Base-by-base conservation (phyloP, 2,797 vertebrate species). In the Meriones psammophilus region DNA sequence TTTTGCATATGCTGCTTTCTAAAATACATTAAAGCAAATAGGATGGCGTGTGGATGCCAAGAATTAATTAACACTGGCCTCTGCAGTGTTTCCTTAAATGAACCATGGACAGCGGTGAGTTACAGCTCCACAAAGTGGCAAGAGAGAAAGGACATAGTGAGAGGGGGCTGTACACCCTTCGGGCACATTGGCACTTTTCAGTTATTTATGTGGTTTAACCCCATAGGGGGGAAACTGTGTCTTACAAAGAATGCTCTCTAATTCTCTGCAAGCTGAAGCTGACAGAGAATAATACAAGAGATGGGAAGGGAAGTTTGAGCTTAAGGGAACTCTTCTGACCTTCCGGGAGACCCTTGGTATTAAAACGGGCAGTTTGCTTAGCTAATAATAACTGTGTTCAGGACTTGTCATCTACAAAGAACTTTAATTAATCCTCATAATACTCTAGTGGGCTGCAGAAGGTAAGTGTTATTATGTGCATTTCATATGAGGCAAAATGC, bases 351-450 rank as follows among this genome's bases (percentile, higher is more conserved):
- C 86, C 90, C n/a, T 79, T 14, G 74, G 50, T 96, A 97, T 97
- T 97, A 96, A 94, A 97, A 83, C 42, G 93, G 84, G 92, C 88
- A 89, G 84, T 97, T 97, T 96, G 92, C 96, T 96, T 87, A 92
- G 96, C 94, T 96, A 97, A 95, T 97, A 97, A 97, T 96, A 96
- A 97, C 93, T 89, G 46, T 93, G 64, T 88, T 90, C 84, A 56
- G 87, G 85, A 92, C 92, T 96, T 97, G 97, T 97, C 96, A 97
- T 96, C 94, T 86, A 96, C 96, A 96, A 96, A 97, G 94, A 95
- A 97, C 94, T 97, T 97, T 97, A 97, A 97, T 98, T 97, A 97
- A 97, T 97, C 97, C 89, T 96, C 91, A 95, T 90, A 97, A 97
- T 91, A 97, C 97, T 96, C 96, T 86, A 36, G 91, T 95, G 96